These are phyloP conservation scores for Mythimna loreyi DNA, from an alignment of 2,888 invertebrate species.

Conservation along the genomic window DNA sequence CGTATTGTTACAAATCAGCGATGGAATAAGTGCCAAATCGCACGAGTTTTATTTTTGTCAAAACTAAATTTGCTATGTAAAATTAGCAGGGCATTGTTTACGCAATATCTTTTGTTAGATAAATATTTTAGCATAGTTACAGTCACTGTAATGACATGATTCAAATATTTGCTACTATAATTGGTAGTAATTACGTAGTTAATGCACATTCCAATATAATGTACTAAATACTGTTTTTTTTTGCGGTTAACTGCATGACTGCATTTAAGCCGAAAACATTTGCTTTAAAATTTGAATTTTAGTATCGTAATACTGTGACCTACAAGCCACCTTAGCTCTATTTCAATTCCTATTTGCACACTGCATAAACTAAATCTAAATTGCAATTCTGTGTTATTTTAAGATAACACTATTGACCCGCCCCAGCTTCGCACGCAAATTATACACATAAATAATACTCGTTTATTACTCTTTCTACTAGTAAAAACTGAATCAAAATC, in stretches of 20 bases:
- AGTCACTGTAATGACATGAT: constrained; percentile 6
- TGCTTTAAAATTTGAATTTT: constrained; percentile 3
- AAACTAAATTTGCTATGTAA: constrained; percentile 27
- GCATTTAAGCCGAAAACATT: neutral
- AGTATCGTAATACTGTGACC: neutral
- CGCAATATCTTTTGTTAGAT: constrained; percentile 26
- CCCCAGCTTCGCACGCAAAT: no score
- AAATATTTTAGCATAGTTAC: constrained; percentile 17
- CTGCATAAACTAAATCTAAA: constrained; percentile 12
- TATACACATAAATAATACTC: no score
- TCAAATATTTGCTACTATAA: neutral
- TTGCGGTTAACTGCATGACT: neutral
- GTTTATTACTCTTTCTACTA: no score
- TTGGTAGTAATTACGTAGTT: constrained; percentile 15
- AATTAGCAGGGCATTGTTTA: constrained; percentile 52
- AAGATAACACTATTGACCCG: constrained; percentile 27
- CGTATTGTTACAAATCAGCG: constrained; percentile 14
- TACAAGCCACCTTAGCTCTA: neutral
- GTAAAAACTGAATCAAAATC: no score
- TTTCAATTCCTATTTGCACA: constrained; percentile 16
- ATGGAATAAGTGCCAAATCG: constrained; percentile 63
- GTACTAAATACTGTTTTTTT: neutral
- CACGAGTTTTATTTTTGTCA: constrained; percentile 42
- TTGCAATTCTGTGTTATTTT: constrained; percentile 25
- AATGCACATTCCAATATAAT: neutral